A percentile compares a stretch with the other conserved stretches of the same genome.
Conservation (phyloP, 2,797 vertebrate species). For the Anguilla anguilla region DNA sequence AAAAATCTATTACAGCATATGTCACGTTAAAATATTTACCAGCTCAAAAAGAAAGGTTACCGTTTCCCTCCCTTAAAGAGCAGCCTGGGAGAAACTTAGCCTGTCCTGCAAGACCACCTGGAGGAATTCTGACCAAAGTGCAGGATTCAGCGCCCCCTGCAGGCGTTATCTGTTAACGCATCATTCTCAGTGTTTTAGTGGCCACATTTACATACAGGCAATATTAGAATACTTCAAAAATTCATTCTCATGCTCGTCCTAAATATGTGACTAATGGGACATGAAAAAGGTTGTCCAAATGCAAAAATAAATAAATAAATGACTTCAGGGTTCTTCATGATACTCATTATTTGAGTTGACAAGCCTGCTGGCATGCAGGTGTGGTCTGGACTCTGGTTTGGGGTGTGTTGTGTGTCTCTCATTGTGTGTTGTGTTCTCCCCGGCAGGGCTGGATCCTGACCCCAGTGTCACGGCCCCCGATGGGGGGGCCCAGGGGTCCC, state of each 20-base stretch:
- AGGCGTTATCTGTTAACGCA: background rate
- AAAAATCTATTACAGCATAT: background rate
- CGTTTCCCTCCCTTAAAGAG: background rate
- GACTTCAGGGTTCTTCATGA: background rate
- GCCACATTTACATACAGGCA: background rate
- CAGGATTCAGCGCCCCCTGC: background rate
- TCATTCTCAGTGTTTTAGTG: background rate
- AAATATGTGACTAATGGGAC: background rate
- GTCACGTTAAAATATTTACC: background rate
- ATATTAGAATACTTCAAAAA: background rate
- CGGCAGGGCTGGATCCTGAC: conserved; percentile 47
- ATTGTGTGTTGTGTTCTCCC: conserved; percentile 31
- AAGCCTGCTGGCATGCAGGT: background rate
- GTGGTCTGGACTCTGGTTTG: background rate
- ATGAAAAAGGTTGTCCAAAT: background rate
- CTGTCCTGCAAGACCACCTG: background rate
- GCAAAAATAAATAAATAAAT: background rate
- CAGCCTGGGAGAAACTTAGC: background rate
- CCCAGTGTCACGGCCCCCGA: conserved; percentile 65
- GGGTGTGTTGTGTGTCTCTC: conserved; percentile 2
- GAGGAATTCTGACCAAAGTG: background rate
- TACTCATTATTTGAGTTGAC: background rate
- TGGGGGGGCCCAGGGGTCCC: conserved; percentile 61
- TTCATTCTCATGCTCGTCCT: background rate
- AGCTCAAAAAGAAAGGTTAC: background rate